These are phyloP conservation scores for Drosophila formosana DNA, from an alignment of 2,888 invertebrate species.

Conservation along the genomic window DNA sequence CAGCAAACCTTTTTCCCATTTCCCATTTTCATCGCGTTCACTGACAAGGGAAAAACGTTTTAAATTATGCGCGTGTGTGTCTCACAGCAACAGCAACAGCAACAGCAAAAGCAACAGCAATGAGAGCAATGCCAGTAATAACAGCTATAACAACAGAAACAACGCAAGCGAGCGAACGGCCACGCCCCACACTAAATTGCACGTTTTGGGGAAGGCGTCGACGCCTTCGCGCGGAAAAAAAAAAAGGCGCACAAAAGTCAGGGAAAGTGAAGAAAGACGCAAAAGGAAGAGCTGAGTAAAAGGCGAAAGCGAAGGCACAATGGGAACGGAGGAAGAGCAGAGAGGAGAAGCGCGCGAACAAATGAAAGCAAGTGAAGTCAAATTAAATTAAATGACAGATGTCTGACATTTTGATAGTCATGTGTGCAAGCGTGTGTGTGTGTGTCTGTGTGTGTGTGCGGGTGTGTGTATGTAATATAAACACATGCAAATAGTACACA, in stretches of 20 bases:
- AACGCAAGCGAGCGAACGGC: constrained; percentile 33
- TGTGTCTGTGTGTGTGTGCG: constrained; percentile 21
- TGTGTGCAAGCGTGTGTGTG: constrained; percentile 38
- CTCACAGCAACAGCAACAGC: constrained; percentile 32
- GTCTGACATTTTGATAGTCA: constrained; percentile 77
- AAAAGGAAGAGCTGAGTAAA: constrained; percentile 27
- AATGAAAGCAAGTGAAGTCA: constrained; percentile 80
- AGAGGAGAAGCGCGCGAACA: constrained; percentile 46
- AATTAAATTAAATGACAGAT: constrained; percentile 82
- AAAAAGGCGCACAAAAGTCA: constrained; percentile 18
- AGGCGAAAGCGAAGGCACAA: constrained; percentile 15
- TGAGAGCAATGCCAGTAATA: constrained; percentile 43
- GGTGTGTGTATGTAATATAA: constrained; percentile 41
- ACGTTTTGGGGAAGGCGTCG: constrained; percentile 67
- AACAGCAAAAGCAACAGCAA: constrained; percentile 28
- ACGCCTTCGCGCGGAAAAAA: constrained; percentile 65
- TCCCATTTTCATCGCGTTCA: constrained; percentile 44
- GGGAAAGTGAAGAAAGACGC: constrained; percentile 19
- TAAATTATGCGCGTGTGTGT: constrained; percentile 70
- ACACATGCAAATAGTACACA: constrained; percentile 57
- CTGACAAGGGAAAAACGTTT: constrained; percentile 64
- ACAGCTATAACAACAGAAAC: constrained; percentile 53
- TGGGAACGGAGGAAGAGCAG: constrained; percentile 3
- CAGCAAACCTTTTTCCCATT: constrained; percentile 19
- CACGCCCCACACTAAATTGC: constrained; percentile 64